Evolutionary conservation across 2,797 vertebrate genomes (phyloP).

Genomic region (Darevskia nairensis): DNA sequence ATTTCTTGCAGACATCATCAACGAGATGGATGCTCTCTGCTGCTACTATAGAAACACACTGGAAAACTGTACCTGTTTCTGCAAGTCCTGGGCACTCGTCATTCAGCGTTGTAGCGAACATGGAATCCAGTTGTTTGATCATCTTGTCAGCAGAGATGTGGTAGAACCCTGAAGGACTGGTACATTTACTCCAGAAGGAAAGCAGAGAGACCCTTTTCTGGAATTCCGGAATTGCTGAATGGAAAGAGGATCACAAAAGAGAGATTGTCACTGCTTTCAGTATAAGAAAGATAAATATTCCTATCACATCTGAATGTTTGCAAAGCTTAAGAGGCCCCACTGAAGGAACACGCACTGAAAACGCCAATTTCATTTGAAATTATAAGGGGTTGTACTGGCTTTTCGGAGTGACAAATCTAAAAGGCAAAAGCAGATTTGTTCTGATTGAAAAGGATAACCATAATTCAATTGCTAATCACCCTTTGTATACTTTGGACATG

Average conservation of each 20-base stretch:
- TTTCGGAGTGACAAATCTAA: neutral
- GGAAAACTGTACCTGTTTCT: constrained; percentile 81
- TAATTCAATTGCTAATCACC: neutral
- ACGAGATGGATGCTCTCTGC: neutral
- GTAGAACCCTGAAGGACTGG: constrained; percentile 85
- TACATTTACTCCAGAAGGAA: constrained; percentile 93
- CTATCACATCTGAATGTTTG: neutral
- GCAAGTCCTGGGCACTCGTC: constrained; percentile 81
- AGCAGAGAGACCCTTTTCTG: constrained; percentile 85
- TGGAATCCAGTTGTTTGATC: constrained; percentile 86
- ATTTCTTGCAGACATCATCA: constrained; percentile 8
- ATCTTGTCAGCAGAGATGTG: constrained; percentile 90
- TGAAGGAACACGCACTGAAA: neutral
- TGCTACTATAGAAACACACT: neutral
- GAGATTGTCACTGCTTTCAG: rapidly evolving
- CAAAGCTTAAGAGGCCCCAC: neutral
- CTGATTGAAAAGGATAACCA: neutral
- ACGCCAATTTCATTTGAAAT: neutral
- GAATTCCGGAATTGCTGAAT: constrained; percentile 88
- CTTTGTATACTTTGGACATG: neutral
- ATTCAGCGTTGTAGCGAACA: constrained; percentile 83
- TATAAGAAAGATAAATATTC: constrained; percentile 13
- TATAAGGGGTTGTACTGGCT: neutral
- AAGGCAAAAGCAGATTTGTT: constrained; percentile 15
- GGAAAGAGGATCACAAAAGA: constrained; percentile 21